Conservation (phyloP, 2,888 invertebrate genomes). For the Campaea margaritaria region DNA sequence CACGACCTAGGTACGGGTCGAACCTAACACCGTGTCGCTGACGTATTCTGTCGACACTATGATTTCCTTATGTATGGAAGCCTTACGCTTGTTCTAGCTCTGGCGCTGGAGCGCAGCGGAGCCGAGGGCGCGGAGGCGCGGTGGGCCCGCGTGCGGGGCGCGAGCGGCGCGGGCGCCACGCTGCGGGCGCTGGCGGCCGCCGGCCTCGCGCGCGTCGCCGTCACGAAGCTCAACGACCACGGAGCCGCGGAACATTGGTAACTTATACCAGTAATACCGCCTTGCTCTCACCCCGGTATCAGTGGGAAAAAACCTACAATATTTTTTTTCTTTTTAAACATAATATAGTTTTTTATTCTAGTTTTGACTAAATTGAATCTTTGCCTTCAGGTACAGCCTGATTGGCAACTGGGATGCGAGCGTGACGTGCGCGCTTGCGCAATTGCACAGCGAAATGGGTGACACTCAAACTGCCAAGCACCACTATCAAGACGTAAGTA, state of each 20-base stretch:
- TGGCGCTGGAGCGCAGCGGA: conserved; percentile 64
- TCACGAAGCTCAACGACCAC: conserved; percentile 42
- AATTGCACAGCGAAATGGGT: conserved; percentile 94
- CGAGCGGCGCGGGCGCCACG: conserved; percentile 64
- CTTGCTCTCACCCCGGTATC: too few relatives aligned
- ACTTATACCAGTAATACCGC: too few relatives aligned
- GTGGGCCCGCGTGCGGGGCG: conserved; percentile 62
- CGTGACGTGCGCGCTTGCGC: conserved; percentile 94
- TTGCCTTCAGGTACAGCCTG: conserved; percentile 70
- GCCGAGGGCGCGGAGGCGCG: conserved; percentile 61
- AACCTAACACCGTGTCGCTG: conserved; percentile 42
- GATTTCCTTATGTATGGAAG: not conserved
- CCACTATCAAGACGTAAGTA: conserved; percentile 77
- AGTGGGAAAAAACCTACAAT: too few relatives aligned
- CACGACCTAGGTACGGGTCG: conserved; percentile 63
- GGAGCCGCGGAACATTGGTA: conserved; percentile 76
- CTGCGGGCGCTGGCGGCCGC: conserved; percentile 73
- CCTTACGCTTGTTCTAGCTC: conserved; percentile 58
- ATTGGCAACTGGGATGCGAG: conserved; percentile 92
- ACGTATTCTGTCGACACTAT: conserved; percentile 39
- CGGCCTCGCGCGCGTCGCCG: conserved; percentile 64
- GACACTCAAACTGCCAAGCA: conserved; percentile 88
- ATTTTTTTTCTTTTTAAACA: too few relatives aligned
- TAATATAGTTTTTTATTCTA: too few relatives aligned
- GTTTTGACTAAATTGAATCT: not conserved